These are phyloP conservation scores for Heterochromis multidens DNA, from an alignment of 2,113 vertebrate genomes.

Conservation along the genomic window DNA sequence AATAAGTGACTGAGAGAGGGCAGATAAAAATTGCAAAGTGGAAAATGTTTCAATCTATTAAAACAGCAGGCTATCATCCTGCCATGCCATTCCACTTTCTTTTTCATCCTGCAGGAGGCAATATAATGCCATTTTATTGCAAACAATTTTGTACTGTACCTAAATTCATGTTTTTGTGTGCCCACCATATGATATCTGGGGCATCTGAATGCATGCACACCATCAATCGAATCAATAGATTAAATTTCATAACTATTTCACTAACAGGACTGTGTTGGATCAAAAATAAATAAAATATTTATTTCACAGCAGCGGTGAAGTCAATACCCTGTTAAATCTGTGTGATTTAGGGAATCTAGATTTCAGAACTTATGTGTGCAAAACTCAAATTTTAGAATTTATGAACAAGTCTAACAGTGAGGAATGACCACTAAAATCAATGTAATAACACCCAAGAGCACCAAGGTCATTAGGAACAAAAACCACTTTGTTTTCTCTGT, in stretches of 20 bases:
- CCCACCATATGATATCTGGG: neutral
- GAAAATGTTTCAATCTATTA: neutral
- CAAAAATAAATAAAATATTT: rapidly evolving
- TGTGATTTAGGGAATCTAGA: neutral
- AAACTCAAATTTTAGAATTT: neutral
- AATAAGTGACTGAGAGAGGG: neutral
- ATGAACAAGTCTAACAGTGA: neutral
- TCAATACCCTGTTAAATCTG: neutral
- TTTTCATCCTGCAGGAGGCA: neutral
- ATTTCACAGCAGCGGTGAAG: neutral
- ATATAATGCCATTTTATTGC: neutral
- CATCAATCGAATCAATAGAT: neutral
- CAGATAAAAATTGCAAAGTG: neutral
- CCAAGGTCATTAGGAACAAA: neutral
- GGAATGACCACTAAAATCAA: neutral
- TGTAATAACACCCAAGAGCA: neutral
- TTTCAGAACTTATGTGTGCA: neutral
- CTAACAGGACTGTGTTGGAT: neutral
- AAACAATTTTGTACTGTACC: neutral
- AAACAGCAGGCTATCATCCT: neutral
- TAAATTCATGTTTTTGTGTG: neutral
- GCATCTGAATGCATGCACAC: neutral
- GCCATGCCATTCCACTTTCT: neutral
- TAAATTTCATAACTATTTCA: neutral
- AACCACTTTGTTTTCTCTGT: neutral